Evolutionary conservation across 1,140 invertebrate species (phyloP), one percentile per base, ranked within the genome.

Genomic region (Listronotus oregonensis): DNA sequence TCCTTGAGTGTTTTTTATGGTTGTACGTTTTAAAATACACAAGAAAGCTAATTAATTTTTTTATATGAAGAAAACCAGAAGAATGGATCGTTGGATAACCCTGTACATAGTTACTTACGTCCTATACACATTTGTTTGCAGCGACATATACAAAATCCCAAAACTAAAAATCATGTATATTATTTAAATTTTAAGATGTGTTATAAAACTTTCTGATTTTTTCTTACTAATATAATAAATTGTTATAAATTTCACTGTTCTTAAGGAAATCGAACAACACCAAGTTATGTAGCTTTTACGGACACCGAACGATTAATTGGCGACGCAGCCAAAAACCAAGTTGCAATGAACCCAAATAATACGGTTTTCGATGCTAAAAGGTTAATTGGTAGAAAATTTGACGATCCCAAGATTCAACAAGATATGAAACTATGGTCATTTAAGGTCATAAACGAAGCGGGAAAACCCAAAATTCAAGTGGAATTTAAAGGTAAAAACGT

Each of bases 281-380:
- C 93, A 8, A 91, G 89, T 58, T 96, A 95, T 80, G 94, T 97
- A 40, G 94, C 92, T 1, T 90, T 94, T 79, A 92, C 89, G 0
- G 91, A 94, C 65, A 89, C 87, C 0, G 92, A 94, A 76, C 79
- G 90, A 2, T 80, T 92, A 9, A 89, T 92, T 17, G 84, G 84
- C 12, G 82, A 85, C 66, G 84, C 83, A 1, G 83, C 83, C 15
- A 68, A 84, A 85, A 75, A 82, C 52, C 85, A 87, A 71, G 84
- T 85, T 8, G 83, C 84, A 70, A 83, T 88, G 77, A 91, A 92
- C 75, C 86, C 89, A 3, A 80, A 75, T 44, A 91, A 91, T 76
- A 90, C 90, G 5, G 82, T 91, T 14, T 91, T 90, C 76, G 88
- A 85, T 67, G 84, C 84, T 0, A 87, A 86, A 71, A 80, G 87